Conservation (phyloP, 2,888 invertebrate species). For the Blastobasis lacticolella region DNA sequence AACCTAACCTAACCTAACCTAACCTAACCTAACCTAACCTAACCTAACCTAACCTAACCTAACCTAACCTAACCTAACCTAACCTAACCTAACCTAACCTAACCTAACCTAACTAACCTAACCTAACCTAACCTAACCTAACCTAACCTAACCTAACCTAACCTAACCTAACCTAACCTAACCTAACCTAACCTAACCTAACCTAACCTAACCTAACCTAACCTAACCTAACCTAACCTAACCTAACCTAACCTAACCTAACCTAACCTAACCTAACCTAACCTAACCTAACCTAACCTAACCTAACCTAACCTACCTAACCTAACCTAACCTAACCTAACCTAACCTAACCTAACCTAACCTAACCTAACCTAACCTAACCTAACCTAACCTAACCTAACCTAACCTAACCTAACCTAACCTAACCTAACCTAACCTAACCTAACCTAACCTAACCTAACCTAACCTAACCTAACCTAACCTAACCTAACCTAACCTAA, state of each 20-base stretch:
- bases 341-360: slow-evolving; percentile 9
- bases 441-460: slow-evolving; percentile 13
- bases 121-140: slow-evolving; percentile 10
- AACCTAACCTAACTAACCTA: slow-evolving; percentile 9
- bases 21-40: slow-evolving; percentile 14
- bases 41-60: slow-evolving; percentile 15
- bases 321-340: slow-evolving; percentile 13
- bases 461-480: slow-evolving; percentile 13
- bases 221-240: too few species aligned
- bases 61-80: slow-evolving; percentile 12
- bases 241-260: slow-evolving; percentile 12
- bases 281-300: slow-evolving; percentile 10
- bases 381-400: slow-evolving; percentile 10
- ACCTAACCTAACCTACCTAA: slow-evolving; percentile 8
- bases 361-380: slow-evolving; percentile 12
- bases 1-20: slow-evolving; percentile 13
- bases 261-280: slow-evolving; percentile 7
- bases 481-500: slow-evolving; percentile 13
- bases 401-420: slow-evolving; percentile 11
- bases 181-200: slow-evolving; percentile 12
- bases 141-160: slow-evolving; percentile 11
- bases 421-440: slow-evolving; percentile 13
- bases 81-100: slow-evolving; percentile 14
- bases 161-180: slow-evolving; percentile 10
- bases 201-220: slow-evolving; percentile 10